Conservation (phyloP, 2,797 vertebrate species). For the Phoeniculus purpureus region DNA sequence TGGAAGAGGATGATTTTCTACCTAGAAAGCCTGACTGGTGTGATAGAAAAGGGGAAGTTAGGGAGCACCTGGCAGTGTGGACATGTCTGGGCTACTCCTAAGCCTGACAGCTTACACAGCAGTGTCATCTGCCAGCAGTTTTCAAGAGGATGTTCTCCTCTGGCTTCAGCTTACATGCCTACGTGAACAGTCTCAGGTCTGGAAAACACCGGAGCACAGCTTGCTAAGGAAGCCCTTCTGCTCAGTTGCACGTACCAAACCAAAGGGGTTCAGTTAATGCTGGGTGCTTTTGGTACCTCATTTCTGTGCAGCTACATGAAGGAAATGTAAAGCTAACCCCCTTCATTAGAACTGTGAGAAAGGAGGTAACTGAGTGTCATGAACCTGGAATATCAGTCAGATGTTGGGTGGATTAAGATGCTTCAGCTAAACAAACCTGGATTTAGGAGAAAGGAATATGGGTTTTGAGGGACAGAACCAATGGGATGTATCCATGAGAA, state of each 20-base stretch:
- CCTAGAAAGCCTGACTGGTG: neutral
- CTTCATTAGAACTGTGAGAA: neutral
- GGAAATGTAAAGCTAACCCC: neutral
- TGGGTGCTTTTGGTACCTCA: accelerated
- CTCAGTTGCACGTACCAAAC: accelerated
- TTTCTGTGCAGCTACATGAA: neutral
- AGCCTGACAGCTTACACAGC: neutral
- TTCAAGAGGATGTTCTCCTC: accelerated
- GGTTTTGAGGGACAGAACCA: accelerated
- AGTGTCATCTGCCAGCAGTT: neutral
- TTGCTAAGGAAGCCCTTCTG: neutral
- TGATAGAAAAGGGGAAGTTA: neutral
- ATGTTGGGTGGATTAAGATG: neutral
- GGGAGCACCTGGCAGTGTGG: neutral
- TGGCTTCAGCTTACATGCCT: neutral
- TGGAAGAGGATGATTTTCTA: neutral
- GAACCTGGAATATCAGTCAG: neutral
- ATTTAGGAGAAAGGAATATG: neutral
- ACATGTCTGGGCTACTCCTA: neutral
- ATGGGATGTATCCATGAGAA: neutral
- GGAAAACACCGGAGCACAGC: neutral
- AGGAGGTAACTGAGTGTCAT: neutral
- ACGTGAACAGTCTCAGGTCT: neutral
- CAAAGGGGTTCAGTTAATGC: neutral
- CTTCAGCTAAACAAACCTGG: neutral